Evolutionary conservation across 2,797 vertebrate species (phyloP), one percentile per base, ranked within the genome.

Genomic region (Chrosomus eos): DNA sequence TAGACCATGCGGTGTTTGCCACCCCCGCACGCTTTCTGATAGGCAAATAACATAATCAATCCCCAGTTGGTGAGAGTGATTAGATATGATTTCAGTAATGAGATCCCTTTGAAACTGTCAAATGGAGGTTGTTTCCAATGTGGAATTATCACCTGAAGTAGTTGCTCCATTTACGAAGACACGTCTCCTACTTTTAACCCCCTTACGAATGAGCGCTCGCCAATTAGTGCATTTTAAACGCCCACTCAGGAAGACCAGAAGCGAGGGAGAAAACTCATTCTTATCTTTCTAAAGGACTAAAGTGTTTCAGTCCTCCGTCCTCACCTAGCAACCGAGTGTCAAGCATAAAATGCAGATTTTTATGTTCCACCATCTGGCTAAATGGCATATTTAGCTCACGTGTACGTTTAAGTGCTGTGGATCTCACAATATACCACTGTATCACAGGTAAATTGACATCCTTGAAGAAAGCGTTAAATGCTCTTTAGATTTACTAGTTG

Each of bases 291-390:
- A 76, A 81, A 88, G 70, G 71, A 87, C 81, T 64, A 78, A 87
- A 89, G 78, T 87, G 86, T 88, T 91, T 90, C 87, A 88, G 88
- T 87, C 83, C 71, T 88, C 62, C 78, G 88, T 91, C 89, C 88
- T 90, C 89, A 90, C 92, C 90, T 91, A 91, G 92, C 92, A 94
- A 93, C 91, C 86, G 84, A 86, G 90, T 89, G 71, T 89, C 85
- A 87, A 90, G 51, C 87, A 79, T 91, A 87, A 91, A 93, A 92
- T 91, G 83, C 89, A 87, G 89, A 88, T 89, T 86, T 64, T 85
- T 73, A 60, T 88, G 91, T 93, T 90, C 88, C 88, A 92, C 90
- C 87, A 85, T 86, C 74, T 53, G 82, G 10, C 51, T 84, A 89
- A 85, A 90, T 88, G 83, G 90, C 93, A 91, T 84, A 70, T 86